Evolutionary conservation across 2,888 invertebrate species (phyloP), one percentile per base, ranked within the genome.

Genomic region (Cepaea hortensis): DNA sequence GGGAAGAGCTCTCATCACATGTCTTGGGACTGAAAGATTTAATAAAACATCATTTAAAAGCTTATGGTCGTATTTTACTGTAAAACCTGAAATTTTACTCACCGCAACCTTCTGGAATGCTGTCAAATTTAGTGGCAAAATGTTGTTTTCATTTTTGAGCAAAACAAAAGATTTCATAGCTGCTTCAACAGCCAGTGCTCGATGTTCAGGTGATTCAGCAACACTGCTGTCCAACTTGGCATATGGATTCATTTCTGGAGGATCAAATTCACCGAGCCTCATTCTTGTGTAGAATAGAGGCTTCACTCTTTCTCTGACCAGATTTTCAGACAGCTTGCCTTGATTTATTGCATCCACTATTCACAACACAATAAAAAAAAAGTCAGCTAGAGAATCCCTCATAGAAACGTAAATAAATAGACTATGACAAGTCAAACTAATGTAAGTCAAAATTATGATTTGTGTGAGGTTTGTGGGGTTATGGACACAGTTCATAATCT

Each of bases 81-180:
- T 35, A 35, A 35, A 35, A 35, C 1, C 35, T 35, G 35, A 48
- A 55, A 4, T n/a, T 0, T 3, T 62, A 86, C 88, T 75, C 76
- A 89, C 89, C 23, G 87, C 88, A 70, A 89, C 79, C 9, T 75
- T 86, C 13, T 85, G 81, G 55, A 83, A 85, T 23, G 20, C 35
- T 46, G 3, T 46, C 4, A 35, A 55, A 18, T 75, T 85, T 3
- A 93, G 75, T 75, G 91, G 91, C 18, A 92, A 87, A n/a, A 89
- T 55, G 50, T 81, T 75, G 35, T 90, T 72, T 20, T 86, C 82
- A 77, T 93, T 92, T 86, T 93, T 93, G 81, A 93, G 88, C 85
- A 93, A 86, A 5, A 93, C 93, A 87, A 93, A 92, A n/a, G 92
- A 90, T 87, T 91, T 91, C 88, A 90, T 89, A 50, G 93, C 93